Conservation (phyloP, 2,113 vertebrate genomes). For the Haplochromis vanheusdeni region DNA sequence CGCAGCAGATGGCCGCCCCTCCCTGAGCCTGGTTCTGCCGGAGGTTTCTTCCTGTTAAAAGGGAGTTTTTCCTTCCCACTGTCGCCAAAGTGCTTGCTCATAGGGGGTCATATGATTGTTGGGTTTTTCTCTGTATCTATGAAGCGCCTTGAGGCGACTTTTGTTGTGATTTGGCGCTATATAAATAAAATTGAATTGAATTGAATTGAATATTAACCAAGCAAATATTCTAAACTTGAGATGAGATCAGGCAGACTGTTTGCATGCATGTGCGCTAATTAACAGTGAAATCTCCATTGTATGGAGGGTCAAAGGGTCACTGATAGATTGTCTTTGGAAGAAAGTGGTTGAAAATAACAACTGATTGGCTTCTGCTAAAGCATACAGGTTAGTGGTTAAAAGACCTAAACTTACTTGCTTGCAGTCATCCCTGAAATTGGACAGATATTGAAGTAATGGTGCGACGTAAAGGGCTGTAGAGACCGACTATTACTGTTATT, state of each 20-base stretch:
- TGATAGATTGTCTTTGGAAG: not conserved
- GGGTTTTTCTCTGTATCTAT: too few relatives aligned
- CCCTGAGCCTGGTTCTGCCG: too few relatives aligned
- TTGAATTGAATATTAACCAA: conserved; percentile 31
- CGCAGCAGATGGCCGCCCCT: too few relatives aligned
- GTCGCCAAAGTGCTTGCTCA: too few relatives aligned
- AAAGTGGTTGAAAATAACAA: conserved; percentile 22
- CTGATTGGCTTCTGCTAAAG: not conserved
- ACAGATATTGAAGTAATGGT: conserved; percentile 18
- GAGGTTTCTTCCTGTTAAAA: too few relatives aligned
- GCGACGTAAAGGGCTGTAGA: not conserved
- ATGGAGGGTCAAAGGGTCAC: not conserved
- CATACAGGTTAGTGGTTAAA: conserved; percentile 28
- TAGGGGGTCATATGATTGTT: too few relatives aligned
- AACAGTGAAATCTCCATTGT: not conserved
- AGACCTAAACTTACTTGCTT: not conserved
- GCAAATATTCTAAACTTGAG: not conserved
- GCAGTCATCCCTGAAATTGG: conserved; percentile 47
- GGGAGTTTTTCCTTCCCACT: too few relatives aligned
- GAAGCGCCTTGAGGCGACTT: too few relatives aligned
- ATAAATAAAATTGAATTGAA: too few relatives aligned
- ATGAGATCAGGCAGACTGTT: not conserved
- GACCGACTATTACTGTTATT: conserved; percentile 17
- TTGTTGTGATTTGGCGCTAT: too few relatives aligned
- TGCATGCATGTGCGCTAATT: not conserved